phyloP scores from a whole-genome alignment of 2,888 invertebrate genomes.

The Onthophagus sagittarius region DNA sequence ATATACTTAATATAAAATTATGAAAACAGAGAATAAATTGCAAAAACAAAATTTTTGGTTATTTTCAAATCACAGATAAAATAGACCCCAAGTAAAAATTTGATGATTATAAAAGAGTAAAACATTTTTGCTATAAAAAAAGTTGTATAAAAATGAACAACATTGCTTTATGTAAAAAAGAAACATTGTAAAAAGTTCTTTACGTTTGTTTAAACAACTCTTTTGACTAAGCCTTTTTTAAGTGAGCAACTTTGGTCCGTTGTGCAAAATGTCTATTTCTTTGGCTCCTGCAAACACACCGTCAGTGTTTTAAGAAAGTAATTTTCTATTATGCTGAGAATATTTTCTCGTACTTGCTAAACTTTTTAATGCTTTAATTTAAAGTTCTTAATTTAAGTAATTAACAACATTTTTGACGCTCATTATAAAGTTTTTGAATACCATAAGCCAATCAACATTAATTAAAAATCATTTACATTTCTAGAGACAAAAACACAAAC shows the following conservation, averaged over 20 bases:
- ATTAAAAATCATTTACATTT: slow-evolving; percentile 9
- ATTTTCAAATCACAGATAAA: slow-evolving; percentile 5
- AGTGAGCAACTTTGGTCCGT: slow-evolving; percentile 24
- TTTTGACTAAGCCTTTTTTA: slow-evolving; percentile 6
- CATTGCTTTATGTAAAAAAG: not conserved
- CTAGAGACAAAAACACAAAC: slow-evolving; percentile 12
- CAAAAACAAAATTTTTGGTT: slow-evolving; percentile 3
- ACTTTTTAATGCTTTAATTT: not conserved
- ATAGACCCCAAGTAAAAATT: slow-evolving; percentile 2
- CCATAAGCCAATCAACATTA: not conserved
- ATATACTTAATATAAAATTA: not conserved
- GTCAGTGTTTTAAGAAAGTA: slow-evolving; percentile 11
- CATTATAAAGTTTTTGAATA: too few relatives aligned
- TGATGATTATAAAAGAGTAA: slow-evolving; percentile 1
- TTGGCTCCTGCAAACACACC: slow-evolving; percentile 13
- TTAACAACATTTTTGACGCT: not conserved
- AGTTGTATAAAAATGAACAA: slow-evolving; percentile 6
- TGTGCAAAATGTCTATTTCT: slow-evolving; percentile 21
- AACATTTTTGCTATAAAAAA: not conserved
- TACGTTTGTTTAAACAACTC: slow-evolving; percentile 7
- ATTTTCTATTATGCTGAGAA: slow-evolving; percentile 19
- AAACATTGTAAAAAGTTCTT: slow-evolving; percentile 7
- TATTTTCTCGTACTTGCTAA: too few relatives aligned
- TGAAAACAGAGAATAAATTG: not conserved
- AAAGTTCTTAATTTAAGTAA: not conserved